Evolutionary conservation across 2,888 invertebrate species (phyloP), one percentile per base, ranked within the genome.

Genomic region (Nomada fucata): DNA sequence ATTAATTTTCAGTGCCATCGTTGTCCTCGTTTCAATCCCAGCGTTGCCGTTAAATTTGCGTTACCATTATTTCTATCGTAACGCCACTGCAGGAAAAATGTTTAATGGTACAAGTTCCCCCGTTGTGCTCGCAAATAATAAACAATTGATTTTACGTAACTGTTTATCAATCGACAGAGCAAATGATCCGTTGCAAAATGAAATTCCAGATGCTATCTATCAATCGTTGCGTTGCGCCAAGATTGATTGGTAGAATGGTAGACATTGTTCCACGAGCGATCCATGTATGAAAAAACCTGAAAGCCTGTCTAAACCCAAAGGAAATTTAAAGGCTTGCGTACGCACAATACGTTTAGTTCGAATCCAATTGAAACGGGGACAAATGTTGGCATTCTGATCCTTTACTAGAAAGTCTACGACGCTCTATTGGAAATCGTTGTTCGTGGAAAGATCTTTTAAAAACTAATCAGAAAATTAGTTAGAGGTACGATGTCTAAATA

Each of bases 161-260:
- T 55, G 18, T 57, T 47, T 69, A 44, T 57, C 23, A 44, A 69
- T 44, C 20, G 42, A 20, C 44, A 23, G 26, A 26, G 26, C 55
- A 68, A 68, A 68, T 68, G 68, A 57, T 44, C 55, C 55, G 67
- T 68, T 50, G 64, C 50, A 11, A 64, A 64, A 64, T 64, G 64
- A 64, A 64, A 64, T 64, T 50, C 64, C 26, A 64, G 50, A 64
- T 50, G 18, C 53, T 42, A 68, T 42, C 42, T 36, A 36, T 53
- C 53, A 68, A 68, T 15, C 23, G 42, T 10, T 20, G 2, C 15
- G 42, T 68, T 55, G 55, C 44, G 13, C 13, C n/a, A 47, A 65
- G 26, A 42, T 55, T 23, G 26, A 42, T 55, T 23, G n/a, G 36
- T 10, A 42, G 55, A 67, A 55, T 42, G 23, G 50, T 15, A 18